A percentile compares a stretch with the other conserved stretches of the same genome.
phyloP scores from a whole-genome alignment of 2,888 invertebrate genomes.

The Dendrolimus houi region DNA sequence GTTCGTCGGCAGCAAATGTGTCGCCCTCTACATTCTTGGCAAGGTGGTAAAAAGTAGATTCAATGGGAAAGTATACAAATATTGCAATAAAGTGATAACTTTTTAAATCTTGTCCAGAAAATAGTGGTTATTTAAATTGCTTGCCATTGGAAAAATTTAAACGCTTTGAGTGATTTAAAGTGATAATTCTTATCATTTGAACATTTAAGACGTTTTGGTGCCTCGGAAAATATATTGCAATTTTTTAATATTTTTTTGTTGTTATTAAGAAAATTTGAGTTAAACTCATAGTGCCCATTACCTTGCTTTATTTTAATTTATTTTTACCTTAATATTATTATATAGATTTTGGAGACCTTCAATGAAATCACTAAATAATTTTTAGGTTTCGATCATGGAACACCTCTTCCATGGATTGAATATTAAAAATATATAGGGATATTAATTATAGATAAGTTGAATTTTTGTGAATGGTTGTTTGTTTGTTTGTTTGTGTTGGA shows the following conservation, averaged over 20 bases:
- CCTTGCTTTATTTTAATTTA: slow-evolving; percentile 59
- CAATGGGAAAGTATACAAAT: no score
- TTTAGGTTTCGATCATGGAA: no score
- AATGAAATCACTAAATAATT: slow-evolving; percentile 1
- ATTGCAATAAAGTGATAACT: no score
- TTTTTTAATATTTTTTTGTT: slow-evolving; percentile 20
- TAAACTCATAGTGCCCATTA: slow-evolving; percentile 56
- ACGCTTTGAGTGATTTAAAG: background rate
- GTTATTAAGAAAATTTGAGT: slow-evolving; percentile 41
- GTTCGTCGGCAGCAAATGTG: background rate
- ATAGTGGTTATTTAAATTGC: background rate
- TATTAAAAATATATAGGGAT: slow-evolving; percentile 3
- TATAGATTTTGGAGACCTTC: slow-evolving; percentile 18
- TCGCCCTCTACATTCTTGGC: background rate
- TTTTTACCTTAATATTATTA: slow-evolving; percentile 23
- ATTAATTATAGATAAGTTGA: slow-evolving; percentile 11
- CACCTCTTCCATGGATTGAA: background rate
- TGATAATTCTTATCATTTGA: slow-evolving; percentile 3
- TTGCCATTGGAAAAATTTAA: background rate
- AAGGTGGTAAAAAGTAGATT: background rate
- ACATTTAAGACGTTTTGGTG: slow-evolving; percentile 13
- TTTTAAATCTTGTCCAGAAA: no score
- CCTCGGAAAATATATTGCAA: slow-evolving; percentile 11
- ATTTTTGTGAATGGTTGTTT: slow-evolving; percentile 20
- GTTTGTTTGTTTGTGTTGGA: slow-evolving; percentile 31